Evolutionary conservation across 23 tunicate species (phyloP).

Genomic region (Ascidia mentula): DNA sequence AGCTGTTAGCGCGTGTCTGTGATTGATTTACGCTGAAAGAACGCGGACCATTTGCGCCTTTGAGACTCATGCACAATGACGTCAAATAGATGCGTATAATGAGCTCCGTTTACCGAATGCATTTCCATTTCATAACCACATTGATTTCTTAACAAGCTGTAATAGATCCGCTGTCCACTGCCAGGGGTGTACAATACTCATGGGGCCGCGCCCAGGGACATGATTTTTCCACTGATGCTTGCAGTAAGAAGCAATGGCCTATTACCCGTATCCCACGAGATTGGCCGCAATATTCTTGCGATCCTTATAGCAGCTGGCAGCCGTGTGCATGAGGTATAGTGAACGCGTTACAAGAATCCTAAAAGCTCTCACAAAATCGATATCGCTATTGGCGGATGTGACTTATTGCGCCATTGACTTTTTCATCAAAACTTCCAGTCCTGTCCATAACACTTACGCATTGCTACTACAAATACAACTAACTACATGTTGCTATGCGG

Average conservation of each 20-base stretch:
- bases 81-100: not conserved
- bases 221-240: not conserved
- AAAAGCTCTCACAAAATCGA: not conserved
- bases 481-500: too few relatives aligned
- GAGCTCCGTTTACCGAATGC: too few relatives aligned
- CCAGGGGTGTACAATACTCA: not conserved
- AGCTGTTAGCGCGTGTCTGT: not conserved
- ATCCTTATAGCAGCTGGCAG: conserved; percentile 2
- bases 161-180: not conserved
- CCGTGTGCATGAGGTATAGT: not conserved
- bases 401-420: too few relatives aligned
- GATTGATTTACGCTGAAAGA: conserved; percentile 2
- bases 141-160: too few relatives aligned
- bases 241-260: not conserved
- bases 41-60: not conserved
- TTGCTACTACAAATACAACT: too few relatives aligned
- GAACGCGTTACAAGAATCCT: too few relatives aligned
- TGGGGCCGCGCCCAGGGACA: not conserved
- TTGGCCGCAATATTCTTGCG: not conserved
- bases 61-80: not conserved
- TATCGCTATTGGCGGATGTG: not conserved
- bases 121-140: too few relatives aligned
- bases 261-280: not conserved
- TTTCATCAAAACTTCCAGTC: too few relatives aligned
- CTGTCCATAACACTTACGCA: too few relatives aligned